A percentile compares a stretch with the other conserved stretches of the same genome.
Conservation (phyloP, 2,888 invertebrate species). For the Brachyptera risi region DNA sequence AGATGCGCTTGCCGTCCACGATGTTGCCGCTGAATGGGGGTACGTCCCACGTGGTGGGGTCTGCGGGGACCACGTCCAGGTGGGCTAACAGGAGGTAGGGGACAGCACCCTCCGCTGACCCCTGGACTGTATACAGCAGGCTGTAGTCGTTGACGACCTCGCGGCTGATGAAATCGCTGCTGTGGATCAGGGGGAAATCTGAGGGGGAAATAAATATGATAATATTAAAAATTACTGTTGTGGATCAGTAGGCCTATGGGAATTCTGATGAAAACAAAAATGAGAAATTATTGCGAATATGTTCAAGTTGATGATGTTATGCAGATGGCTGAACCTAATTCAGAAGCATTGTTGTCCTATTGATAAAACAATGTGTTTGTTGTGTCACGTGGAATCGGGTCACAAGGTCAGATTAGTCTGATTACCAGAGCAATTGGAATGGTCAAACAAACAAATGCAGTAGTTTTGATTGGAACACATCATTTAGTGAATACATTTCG, state of each 20-base stretch:
- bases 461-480: too few species aligned
- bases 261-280: slow-evolving; percentile 9
- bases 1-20: slow-evolving; percentile 42
- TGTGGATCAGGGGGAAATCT: slow-evolving; percentile 40
- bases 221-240: neutral
- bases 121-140: slow-evolving; percentile 45
- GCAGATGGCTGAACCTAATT: too few species aligned
- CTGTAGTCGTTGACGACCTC: slow-evolving; percentile 44
- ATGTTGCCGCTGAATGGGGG: slow-evolving; percentile 46
- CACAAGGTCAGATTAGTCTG: too few species aligned
- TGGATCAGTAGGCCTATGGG: neutral
- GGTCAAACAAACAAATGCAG: too few species aligned
- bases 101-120: slow-evolving; percentile 38
- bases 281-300: neutral
- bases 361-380: too few species aligned
- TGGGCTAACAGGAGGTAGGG: slow-evolving; percentile 49
- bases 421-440: too few species aligned
- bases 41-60: slow-evolving; percentile 39
- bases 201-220: slow-evolving; percentile 22
- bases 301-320: too few species aligned
- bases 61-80: slow-evolving; percentile 50
- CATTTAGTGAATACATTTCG: too few species aligned
- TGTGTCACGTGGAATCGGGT: too few species aligned
- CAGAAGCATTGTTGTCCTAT: too few species aligned
- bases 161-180: slow-evolving; percentile 37